Base-by-base conservation (phyloP, 2,888 invertebrate species). In the Elaeidobius kamerunicus region DNA sequence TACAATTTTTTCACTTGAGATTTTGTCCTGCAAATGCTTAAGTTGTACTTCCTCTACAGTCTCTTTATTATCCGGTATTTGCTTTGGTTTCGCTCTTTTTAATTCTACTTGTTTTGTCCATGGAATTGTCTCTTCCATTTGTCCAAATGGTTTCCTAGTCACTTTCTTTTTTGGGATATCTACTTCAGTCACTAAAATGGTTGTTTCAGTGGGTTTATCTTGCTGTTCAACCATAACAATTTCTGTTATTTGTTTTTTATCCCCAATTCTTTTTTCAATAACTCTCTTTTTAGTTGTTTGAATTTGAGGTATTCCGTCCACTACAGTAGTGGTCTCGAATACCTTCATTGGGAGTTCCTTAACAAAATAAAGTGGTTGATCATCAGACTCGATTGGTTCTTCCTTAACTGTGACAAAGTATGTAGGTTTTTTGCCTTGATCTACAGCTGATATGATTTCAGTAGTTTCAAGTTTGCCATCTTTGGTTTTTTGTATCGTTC, bases 81-180 rank as follows among this genome's bases (percentile, higher is more conserved):
- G 14, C 16, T 35, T 35, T 5, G 35, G 15, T n/a, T n/a, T n/a
- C 2, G 15, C 11, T 16, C 12, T 35, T 16, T 14, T 35, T 11
- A 35, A 35, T 3, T 73, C 70, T 65, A 73, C 67, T 53, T 69
- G 69, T 53, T 76, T 72, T 9, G 63, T 65, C 38, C 69, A 68
- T 60, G 51, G 70, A 64, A 64, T 61, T 12, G 73, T 69, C 61
- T 60, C 58, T 36, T 55, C 67, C 61, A 15, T 62, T 49, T n/a
- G 58, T 3, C 59, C 60, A 2, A 61, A 32, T 68, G 0, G 64
- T 62, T 63, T 72, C 65, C 42, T 73, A 7, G 63, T 60, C 1
- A 63, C 30, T 41, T 58, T 46, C 62, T 61, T 59, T 39, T 40
- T 56, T 3, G 51, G 41, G 23, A 57, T 50, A 6, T 63, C 63